Evolutionary conservation across 1,140 invertebrate genomes (phyloP).

Genomic region (Cydia fagiglandana): DNA sequence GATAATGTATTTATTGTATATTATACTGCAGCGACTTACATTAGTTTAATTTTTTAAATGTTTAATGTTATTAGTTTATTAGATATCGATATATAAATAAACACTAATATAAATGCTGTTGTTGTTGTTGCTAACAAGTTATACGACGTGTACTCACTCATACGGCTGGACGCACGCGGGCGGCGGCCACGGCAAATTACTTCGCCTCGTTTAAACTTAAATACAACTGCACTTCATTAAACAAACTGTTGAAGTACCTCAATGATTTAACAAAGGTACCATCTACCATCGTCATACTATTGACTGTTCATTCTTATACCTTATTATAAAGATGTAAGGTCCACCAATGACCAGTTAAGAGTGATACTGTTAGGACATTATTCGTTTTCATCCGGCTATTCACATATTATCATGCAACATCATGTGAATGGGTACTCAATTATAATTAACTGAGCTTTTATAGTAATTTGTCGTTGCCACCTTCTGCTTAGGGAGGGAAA

Average conservation of each 20-base stretch:
- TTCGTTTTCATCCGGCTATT: background rate
- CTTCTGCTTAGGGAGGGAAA: background rate
- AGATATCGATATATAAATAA: slow-evolving; percentile 60
- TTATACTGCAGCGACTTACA: slow-evolving; percentile 18
- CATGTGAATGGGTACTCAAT: background rate
- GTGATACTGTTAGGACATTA: background rate
- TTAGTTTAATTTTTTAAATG: slow-evolving; percentile 35
- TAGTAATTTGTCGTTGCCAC: slow-evolving; percentile 2
- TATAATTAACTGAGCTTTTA: background rate
- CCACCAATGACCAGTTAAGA: too few species aligned
- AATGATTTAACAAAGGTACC: too few species aligned
- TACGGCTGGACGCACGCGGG: slow-evolving; percentile 45
- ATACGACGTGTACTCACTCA: slow-evolving; percentile 64
- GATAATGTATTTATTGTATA: slow-evolving; percentile 32
- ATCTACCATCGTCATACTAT: too few species aligned
- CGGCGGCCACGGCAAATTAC: background rate
- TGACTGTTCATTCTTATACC: background rate
- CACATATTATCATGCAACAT: background rate
- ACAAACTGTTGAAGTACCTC: too few species aligned
- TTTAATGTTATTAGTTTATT: slow-evolving; percentile 50
- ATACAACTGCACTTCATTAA: too few species aligned
- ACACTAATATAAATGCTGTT: slow-evolving; percentile 69
- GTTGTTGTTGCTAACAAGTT: slow-evolving; percentile 75
- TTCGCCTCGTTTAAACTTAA: too few species aligned
- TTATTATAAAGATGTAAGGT: too few species aligned